Evolutionary conservation across 2,888 invertebrate genomes (phyloP).

Genomic region (Hybos culiciformis): DNA sequence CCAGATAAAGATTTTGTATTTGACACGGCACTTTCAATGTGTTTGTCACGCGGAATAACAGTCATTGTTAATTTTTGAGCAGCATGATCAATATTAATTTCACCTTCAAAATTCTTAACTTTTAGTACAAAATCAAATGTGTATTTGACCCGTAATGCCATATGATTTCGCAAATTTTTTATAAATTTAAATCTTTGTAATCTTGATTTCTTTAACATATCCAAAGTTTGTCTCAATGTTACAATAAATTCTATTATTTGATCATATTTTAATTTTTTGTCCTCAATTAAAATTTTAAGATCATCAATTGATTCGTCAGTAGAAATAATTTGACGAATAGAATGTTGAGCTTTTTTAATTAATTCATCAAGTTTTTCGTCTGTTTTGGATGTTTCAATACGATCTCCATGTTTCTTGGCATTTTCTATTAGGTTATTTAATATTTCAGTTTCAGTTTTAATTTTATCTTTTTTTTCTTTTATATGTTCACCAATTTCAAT

Average conservation of each 20-base stretch:
- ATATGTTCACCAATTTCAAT: conserved; percentile 10
- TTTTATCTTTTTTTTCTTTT: conserved; percentile 11
- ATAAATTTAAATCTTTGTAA: conserved; percentile 36
- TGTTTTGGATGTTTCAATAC: conserved; percentile 26
- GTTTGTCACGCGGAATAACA: conserved; percentile 42
- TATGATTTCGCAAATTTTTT: conserved; percentile 35
- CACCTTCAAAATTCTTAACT: conserved; percentile 26
- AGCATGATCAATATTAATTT: conserved; percentile 30
- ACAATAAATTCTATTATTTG: conserved; percentile 33
- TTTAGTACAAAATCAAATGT: conserved; percentile 28
- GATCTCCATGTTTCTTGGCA: conserved; percentile 26
- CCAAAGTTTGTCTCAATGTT: conserved; percentile 34
- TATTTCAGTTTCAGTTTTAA: conserved; percentile 10
- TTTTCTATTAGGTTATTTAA: conserved; percentile 5
- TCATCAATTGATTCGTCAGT: conserved; percentile 21
- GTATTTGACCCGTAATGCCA: conserved; percentile 37
- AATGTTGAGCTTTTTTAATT: conserved; percentile 25
- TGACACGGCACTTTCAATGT: conserved; percentile 33
- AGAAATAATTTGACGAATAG: conserved; percentile 23
- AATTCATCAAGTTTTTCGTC: conserved; percentile 32
- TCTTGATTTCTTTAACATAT: conserved; percentile 32
- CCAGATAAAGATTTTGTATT: conserved; percentile 69
- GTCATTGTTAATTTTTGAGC: conserved; percentile 38
- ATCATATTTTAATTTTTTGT: conserved; percentile 32
- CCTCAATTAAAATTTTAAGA: conserved; percentile 32